Base-by-base conservation (phyloP, 2,888 invertebrate species). In the Archips crataeganus region DNA sequence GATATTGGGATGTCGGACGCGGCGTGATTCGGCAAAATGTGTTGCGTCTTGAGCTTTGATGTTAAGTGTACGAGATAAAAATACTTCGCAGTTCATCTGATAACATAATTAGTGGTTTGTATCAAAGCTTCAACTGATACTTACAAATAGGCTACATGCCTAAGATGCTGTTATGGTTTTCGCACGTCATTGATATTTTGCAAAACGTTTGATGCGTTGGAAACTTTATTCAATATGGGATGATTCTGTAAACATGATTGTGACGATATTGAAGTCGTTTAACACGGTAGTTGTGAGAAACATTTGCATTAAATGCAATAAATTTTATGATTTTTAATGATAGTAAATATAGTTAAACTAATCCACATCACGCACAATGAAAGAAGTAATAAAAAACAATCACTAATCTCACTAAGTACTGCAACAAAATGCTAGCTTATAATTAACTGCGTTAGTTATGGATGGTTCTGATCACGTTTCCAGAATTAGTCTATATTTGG, bases 1-100 rank as follows among this genome's bases (percentile, higher is more conserved):
- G 82, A 85, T 84, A 83, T 81, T 84, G 77, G 79, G 76, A 80
- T 84, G 84, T 82, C 75, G 79, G 76, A 80, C 75, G 74, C 77
- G 76, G 66, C 79, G 78, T 76, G 78, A 78, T 77, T 77, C 64
- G 42, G 70, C 74, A 70, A 51, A 72, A 59, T 34, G 42, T 57
- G 42, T 57, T 57, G 15, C 32, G 67, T 57, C 47, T 67, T 61
- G 34, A 39, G 54, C 13, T 36, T 57, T 49, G 60, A 71, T 60
- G 64, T 45, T 70, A 13, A 23, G 15, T 61, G 71, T 71, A 42
- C 57, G 59, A 71, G 47, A 59, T 47, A 70, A 5, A 64, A 36
- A 49, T 62, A 45, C 54, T 15, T 71, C 60, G 60, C 60, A 39
- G 32, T 57, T 32, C 57, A 57, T 57, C 57, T 32, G 57, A 57